A percentile compares a stretch with the other conserved stretches of the same genome.
phyloP scores from a whole-genome alignment of 2,797 vertebrate genomes.

The Chelon auratus region DNA sequence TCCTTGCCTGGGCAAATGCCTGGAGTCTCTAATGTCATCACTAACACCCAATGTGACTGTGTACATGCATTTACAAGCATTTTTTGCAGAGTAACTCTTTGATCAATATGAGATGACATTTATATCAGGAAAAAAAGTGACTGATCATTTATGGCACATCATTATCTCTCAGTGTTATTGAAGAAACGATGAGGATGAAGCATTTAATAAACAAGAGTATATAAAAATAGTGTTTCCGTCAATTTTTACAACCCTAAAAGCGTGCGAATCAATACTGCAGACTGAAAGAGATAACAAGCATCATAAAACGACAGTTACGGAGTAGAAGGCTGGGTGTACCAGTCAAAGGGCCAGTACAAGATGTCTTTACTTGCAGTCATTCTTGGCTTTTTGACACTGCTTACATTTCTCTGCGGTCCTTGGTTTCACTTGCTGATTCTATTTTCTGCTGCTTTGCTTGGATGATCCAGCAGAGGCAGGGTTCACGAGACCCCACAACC shows the following conservation, averaged over 20 bases:
- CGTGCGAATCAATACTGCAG: background rate
- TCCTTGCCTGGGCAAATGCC: background rate
- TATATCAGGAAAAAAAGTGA: constrained; percentile 7
- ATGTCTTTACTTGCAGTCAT: constrained; percentile 11
- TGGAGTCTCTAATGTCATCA: background rate
- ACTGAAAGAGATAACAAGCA: background rate
- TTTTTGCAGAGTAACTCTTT: background rate
- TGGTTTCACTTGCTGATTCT: constrained; percentile 49
- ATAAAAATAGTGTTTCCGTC: constrained; percentile 7
- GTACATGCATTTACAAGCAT: background rate
- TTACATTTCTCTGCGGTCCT: constrained; percentile 28
- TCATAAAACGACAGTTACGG: background rate
- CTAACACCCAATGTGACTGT: background rate
- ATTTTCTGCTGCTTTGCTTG: constrained; percentile 59
- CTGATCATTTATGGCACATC: background rate
- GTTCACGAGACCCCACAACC: constrained; percentile 45
- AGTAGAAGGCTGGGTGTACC: background rate
- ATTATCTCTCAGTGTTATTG: constrained; percentile 18
- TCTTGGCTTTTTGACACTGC: constrained; percentile 23
- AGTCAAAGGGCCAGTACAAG: constrained; percentile 22
- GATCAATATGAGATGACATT: background rate
- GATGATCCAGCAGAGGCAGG: constrained; percentile 46
- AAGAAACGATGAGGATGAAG: background rate
- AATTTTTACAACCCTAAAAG: background rate
- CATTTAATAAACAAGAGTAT: constrained; percentile 20